Conservation (phyloP, 2,797 vertebrate genomes). For the Arrhamphus sclerolepis region DNA sequence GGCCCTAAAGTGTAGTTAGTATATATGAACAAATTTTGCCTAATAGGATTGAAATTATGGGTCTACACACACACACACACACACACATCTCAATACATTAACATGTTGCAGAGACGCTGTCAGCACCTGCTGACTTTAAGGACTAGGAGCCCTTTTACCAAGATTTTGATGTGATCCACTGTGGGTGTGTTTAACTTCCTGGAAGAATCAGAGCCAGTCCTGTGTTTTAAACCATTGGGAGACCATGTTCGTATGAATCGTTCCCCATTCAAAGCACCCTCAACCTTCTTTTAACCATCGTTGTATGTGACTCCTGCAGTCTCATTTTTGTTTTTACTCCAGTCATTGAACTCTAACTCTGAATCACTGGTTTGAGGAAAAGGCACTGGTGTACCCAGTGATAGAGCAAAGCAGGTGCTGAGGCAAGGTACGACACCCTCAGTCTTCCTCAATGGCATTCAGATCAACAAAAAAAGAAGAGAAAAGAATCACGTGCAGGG, state of each 20-base stretch:
- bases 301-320: constrained; percentile 22
- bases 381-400: constrained; percentile 72
- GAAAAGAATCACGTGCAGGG: constrained; percentile 38
- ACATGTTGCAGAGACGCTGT: constrained; percentile 62
- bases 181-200: constrained; percentile 30
- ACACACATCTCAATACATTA: constrained; percentile 49
- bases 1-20: constrained; percentile 73
- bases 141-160: constrained; percentile 17
- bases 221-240: constrained; percentile 36
- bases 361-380: constrained; percentile 55
- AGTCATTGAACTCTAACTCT: constrained; percentile 31
- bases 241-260: constrained; percentile 39
- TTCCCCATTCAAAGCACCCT: constrained; percentile 35
- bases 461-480: constrained; percentile 43
- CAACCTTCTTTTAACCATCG: constrained; percentile 34
- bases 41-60: constrained; percentile 45
- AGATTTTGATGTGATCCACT: constrained; percentile 34
- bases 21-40: constrained; percentile 52
- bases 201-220: constrained; percentile 44
- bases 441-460: constrained; percentile 26
- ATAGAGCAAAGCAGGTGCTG: constrained; percentile 40
- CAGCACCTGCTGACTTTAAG: constrained; percentile 35
- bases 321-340: constrained; percentile 14
- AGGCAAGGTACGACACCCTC: constrained; percentile 26
- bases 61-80: constrained; percentile 26